A percentile compares a stretch with the other conserved stretches of the same genome.
Conservation (phyloP, 2,797 vertebrate genomes). For the Danio albolineatus region DNA sequence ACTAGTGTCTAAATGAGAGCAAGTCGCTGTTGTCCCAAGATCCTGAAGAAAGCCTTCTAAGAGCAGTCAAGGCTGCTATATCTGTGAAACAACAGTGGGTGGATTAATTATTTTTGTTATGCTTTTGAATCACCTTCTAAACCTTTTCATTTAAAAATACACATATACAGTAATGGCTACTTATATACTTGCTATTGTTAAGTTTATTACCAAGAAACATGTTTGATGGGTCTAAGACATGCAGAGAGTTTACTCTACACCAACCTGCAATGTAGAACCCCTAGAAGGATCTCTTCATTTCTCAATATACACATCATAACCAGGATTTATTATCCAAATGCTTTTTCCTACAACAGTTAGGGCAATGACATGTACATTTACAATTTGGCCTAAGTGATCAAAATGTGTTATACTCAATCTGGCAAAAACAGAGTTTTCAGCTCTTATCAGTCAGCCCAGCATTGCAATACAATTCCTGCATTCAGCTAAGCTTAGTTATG, state of each 20-base stretch:
- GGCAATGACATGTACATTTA: too few species aligned
- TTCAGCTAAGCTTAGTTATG: not conserved
- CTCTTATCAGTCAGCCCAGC: not conserved
- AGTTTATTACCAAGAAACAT: too few species aligned
- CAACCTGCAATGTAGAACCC: not conserved
- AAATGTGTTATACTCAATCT: too few species aligned
- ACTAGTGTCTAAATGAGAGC: not conserved
- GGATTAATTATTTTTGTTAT: not conserved
- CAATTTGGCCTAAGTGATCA: too few species aligned
- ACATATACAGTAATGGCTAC: too few species aligned
- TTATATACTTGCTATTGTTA: too few species aligned
- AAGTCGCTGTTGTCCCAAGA: conserved; percentile 4
- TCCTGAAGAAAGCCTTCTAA: conserved; percentile 1
- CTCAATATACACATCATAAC: not conserved
- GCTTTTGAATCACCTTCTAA: not conserved
- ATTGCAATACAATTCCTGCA: not conserved
- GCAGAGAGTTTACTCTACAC: too few species aligned
- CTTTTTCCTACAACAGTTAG: not conserved
- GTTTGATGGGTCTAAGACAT: too few species aligned
- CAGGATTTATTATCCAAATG: not conserved
- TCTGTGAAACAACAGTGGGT: not conserved
- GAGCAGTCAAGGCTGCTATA: not conserved
- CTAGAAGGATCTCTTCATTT: not conserved
- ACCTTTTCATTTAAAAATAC: too few species aligned
- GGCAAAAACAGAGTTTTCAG: not conserved